Base-by-base conservation (phyloP, 2,888 invertebrate species). In the Diadegma fenestrale region DNA sequence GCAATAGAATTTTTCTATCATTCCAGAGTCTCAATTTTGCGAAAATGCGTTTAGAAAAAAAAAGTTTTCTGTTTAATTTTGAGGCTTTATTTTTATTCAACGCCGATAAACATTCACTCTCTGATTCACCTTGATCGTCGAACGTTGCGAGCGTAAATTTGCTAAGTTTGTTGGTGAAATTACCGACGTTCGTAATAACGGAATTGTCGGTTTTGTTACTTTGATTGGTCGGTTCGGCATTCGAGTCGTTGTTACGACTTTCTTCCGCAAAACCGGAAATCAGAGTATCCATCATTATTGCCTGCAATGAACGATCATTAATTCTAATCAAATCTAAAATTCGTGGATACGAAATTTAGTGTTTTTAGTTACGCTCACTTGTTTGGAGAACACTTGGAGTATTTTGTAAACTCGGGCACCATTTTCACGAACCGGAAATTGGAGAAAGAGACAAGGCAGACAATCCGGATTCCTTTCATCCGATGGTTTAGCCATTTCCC, bases 401-500 rank as follows among this genome's bases (percentile, higher is more conserved):
- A 98, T 96, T 94, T 98, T 98, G 54, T 97, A 97, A 51, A 97
- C 97, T 64, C 97, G 94, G 26, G 96, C 94, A 12, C 97, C 97
- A 89, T 97, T 97, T 92, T 97, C 97, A 0, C 97, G 96, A 0
- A 97, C 96, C 94, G 96, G 96, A 93, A 98, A 98, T 94, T 99
- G 99, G 22, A 99, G 94, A 94, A 99, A 98, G 86, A 99, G 95
- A 93, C 98, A 99, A 10, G 99, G 98, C 88, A 98, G 95, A 91
- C 98, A 98, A 93, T 98, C 97, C 22, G 96, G 95, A 92, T 98
- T 97, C 90, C 97, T 96, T 91, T 97, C 97, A 91, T 97, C 97
- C 0, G 97, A 97, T 0, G 98, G 97, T 91, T 98, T 96, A 0
- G 98, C 98, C 93, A 97, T 97, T 93, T 98, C 98, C 98, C 99